Evolutionary conservation across 2,888 invertebrate genomes (phyloP), one percentile per base, ranked within the genome.

Genomic region (Ischnus inquisitorius): DNA sequence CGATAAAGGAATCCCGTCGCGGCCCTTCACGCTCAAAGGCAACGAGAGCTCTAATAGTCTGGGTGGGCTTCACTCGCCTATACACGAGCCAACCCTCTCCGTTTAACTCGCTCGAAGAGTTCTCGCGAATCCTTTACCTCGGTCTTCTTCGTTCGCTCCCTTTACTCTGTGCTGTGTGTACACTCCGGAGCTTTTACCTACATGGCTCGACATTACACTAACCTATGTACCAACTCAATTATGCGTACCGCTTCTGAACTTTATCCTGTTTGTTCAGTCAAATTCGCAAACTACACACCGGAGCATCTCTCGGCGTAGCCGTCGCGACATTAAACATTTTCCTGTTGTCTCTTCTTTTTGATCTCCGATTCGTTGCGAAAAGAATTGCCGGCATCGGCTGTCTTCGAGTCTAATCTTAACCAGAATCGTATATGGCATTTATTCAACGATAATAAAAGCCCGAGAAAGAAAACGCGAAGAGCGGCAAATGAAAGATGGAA

Each of bases 11-110:
- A 65, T 65, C 71, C 79, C 65, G 54, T 10, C 65, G 43, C 51
- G 43, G 46, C 51, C 65, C 51, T 54, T 54, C 25, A 25, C 57
- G 54, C 14, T 14, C 25, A 72, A 64, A 72, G 54, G 72, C 65
- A 72, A 79, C 79, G 72, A 79, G 65, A 41, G 51, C 71, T 54
- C 64, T 65, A 79, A 79, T 79, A 65, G 65, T 54, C 65, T 12
- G 14, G 57, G 72, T 34, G 34, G 72, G n/a, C 57, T 19, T 41
- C n/a, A 19, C 64, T 69, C 19, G 62, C 46, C 54, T 51, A 51
- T 25, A 51, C 60, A 46, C 19, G 28, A 74, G 19, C 14, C 65
- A 57, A 22, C 22, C 22, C 39, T 34, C 65, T 19, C 51, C 65
- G 46, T 79, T 79, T 72, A 72, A 65, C 79, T 79, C 79, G 72